Percentiles rank a stretch among this genome's conserved stretches.
These are phyloP conservation scores for Hypena proboscidalis DNA, from an alignment of 2,888 invertebrate species.

Conservation along the genomic window DNA sequence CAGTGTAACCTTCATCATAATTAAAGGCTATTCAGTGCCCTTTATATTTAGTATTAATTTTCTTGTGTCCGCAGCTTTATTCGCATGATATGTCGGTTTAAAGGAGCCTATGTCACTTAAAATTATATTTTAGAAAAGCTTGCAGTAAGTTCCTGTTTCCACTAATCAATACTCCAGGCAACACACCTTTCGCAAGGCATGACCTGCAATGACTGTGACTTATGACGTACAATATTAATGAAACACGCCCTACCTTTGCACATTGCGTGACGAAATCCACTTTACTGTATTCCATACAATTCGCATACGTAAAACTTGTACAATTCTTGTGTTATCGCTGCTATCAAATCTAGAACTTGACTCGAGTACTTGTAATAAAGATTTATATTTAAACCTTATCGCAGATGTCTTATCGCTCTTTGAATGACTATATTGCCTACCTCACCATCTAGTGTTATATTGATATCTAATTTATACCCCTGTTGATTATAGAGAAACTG, in stretches of 20 bases:
- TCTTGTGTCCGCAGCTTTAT: no score
- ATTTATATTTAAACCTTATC: constrained; percentile 10
- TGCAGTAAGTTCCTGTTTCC: not conserved
- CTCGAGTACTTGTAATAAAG: constrained; percentile 3
- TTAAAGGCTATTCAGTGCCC: no score
- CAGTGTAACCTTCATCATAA: not conserved
- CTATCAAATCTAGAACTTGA: constrained; percentile 11
- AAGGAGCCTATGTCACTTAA: no score
- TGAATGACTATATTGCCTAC: constrained; percentile 10
- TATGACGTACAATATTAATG: constrained; percentile 2
- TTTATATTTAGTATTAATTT: no score
- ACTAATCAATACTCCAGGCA: not conserved
- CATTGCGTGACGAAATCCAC: constrained; percentile 22
- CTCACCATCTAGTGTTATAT: constrained; percentile 8
- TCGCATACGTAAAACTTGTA: constrained; percentile 24
- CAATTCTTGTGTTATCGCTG: constrained; percentile 13
- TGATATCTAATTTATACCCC: constrained; percentile 9
- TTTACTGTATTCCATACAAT: constrained; percentile 15
- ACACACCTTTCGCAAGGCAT: constrained; percentile 5
- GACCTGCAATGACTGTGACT: not conserved
- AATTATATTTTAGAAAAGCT: no score
- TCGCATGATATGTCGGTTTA: no score
- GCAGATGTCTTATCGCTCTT: constrained; percentile 3
- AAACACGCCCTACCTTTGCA: not conserved
- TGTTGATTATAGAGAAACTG: not conserved